Conservation (phyloP, 1,140 invertebrate genomes). For the Oreohelix idahoensis region DNA sequence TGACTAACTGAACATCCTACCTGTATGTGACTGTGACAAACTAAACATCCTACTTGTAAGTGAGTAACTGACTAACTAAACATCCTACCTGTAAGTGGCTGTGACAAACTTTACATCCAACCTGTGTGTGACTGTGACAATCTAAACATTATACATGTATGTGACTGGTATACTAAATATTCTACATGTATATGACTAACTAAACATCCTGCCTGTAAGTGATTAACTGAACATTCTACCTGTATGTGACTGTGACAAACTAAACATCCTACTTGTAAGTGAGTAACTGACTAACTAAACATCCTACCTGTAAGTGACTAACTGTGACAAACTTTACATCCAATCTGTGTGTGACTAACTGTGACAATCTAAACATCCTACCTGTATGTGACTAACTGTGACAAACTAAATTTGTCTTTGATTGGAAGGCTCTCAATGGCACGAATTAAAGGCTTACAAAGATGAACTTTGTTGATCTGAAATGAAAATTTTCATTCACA, state of each 20-base stretch:
- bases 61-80: too few species aligned
- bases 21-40: not conserved
- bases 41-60: too few species aligned
- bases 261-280: not conserved
- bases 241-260: not conserved
- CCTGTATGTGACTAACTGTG: constrained; percentile 91
- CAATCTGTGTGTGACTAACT: constrained; percentile 91
- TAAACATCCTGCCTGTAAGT: constrained; percentile 83
- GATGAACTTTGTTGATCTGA: constrained; percentile 89
- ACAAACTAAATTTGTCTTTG: constrained; percentile 88
- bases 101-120: too few species aligned
- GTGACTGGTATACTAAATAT: too few species aligned
- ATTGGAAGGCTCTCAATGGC: constrained; percentile 93
- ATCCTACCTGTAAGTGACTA: not conserved
- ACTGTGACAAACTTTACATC: too few species aligned
- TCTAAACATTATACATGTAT: too few species aligned
- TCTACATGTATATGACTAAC: constrained; percentile 83
- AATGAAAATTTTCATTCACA: constrained; percentile 51
- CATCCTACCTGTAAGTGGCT: too few species aligned
- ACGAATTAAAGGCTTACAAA: constrained; percentile 96
- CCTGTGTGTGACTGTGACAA: too few species aligned
- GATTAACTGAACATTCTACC: constrained; percentile 81
- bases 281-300: too few species aligned
- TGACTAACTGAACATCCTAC: not conserved
- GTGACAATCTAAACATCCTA: constrained; percentile 81